Percentiles rank a stretch among this genome's conserved stretches.
These are phyloP conservation scores for Dendrolimus houi DNA, from an alignment of 2,888 invertebrate species.

Conservation along the genomic window DNA sequence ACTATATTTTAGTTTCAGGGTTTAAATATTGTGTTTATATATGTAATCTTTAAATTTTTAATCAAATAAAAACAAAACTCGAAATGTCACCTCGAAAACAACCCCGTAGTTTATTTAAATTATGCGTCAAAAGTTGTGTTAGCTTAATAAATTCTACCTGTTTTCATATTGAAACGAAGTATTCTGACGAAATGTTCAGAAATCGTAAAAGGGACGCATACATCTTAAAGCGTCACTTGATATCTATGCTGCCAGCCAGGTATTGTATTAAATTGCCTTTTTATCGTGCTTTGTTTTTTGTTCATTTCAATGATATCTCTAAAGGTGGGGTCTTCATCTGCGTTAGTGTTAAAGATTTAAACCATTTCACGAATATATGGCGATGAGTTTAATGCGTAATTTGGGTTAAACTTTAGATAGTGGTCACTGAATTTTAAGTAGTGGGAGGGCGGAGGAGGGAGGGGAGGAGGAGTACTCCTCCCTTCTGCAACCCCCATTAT, in stretches of 20 bases:
- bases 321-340: too few species aligned
- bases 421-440: too few species aligned
- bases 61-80: background rate
- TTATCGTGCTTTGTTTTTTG: too few species aligned
- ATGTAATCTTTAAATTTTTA: background rate
- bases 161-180: constrained; percentile 56
- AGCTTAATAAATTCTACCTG: constrained; percentile 60
- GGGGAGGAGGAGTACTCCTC: too few species aligned
- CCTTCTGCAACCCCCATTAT: too few species aligned
- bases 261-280: constrained; percentile 11
- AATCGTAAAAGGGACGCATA: constrained; percentile 51
- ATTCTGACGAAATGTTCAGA: constrained; percentile 46
- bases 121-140: constrained; percentile 57
- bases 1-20: background rate
- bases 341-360: too few species aligned
- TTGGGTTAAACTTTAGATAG: too few species aligned
- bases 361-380: too few species aligned
- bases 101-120: constrained; percentile 54
- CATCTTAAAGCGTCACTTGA: constrained; percentile 47
- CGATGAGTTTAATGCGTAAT: too few species aligned
- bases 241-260: constrained; percentile 62
- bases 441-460: too few species aligned
- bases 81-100: constrained; percentile 65
- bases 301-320: too few species aligned
- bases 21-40: background rate